Base-by-base conservation (phyloP, 2,888 invertebrate genomes). In the Hypena proboscidalis region DNA sequence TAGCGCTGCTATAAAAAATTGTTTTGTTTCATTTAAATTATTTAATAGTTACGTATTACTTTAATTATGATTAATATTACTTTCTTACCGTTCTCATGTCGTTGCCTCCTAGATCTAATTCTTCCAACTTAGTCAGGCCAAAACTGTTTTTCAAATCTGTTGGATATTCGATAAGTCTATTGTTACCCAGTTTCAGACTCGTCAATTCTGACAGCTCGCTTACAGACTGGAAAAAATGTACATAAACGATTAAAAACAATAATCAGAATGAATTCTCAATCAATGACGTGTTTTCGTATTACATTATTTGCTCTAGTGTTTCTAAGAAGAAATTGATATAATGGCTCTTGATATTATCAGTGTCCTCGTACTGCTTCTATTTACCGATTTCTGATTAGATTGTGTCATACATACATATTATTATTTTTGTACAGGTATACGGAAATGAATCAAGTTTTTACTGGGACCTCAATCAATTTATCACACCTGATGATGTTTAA, bases 61-160 rank as follows among this genome's bases (percentile, higher is more conserved):
- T n/a, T n/a, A n/a, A n/a, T n/a, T n/a, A n/a, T n/a, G n/a, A n/a
- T n/a, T 7, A 27, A 11, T 5, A 13, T 3, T 14, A 27, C 1
- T 32, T 41, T 53, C 58, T 73, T 82, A 89, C 89, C 71, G 82
- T 78, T 77, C 85, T 78, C 72, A 90, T 85, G 34, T 89, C 88
- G 53, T 92, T 92, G 48, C 85, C 86, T 45, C 88, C 84, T 36
- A 92, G 74, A 58, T 91, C 83, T 13, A 92, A 61, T 56, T 85
- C 84, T 65, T 82, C 71, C 40, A 92, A 66, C 55, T 88, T 83
- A 6, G 72, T 83, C 39, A 80, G 56, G 11, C 70, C 73, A 38
- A 85, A 84, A 70, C 80, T 77, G 46, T 83, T 91, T 58, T 83
- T 85, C 43, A 90, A 75, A 58, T 91, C 91, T 47, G 78, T 77